Conservation (phyloP, 2,113 vertebrate species). For the Accipiter cooperii region DNA sequence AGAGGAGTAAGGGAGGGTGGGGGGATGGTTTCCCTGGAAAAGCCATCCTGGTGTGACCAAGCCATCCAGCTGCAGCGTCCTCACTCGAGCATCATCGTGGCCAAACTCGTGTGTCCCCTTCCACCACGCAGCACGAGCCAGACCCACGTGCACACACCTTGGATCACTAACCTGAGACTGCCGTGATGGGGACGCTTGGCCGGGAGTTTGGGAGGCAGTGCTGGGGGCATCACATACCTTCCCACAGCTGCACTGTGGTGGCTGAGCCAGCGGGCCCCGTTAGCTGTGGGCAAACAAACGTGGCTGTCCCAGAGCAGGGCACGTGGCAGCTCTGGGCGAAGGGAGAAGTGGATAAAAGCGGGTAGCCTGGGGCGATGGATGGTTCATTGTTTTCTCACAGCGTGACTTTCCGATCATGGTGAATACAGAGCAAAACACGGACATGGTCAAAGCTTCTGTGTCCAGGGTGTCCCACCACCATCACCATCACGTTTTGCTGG, state of each 20-base stretch:
- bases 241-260: background rate
- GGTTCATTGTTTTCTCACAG: background rate
- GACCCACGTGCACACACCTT: background rate
- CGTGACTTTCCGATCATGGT: background rate
- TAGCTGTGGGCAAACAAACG: background rate
- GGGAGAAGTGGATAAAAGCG: accelerated
- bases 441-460: background rate
- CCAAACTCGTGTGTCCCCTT: background rate
- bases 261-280: background rate
- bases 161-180: background rate
- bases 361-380: accelerated
- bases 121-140: accelerated
- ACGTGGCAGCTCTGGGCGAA: background rate
- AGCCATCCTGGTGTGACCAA: background rate
- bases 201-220: background rate
- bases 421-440: background rate
- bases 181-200: background rate
- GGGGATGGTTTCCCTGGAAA: background rate
- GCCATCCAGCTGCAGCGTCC: background rate
- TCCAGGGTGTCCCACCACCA: background rate
- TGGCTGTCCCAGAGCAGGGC: background rate
- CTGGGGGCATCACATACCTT: accelerated
- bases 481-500: background rate
- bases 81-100: background rate
- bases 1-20: background rate